These are phyloP conservation scores for Darevskia mixta DNA, from an alignment of 2,797 vertebrate genomes.

Conservation along the genomic window DNA sequence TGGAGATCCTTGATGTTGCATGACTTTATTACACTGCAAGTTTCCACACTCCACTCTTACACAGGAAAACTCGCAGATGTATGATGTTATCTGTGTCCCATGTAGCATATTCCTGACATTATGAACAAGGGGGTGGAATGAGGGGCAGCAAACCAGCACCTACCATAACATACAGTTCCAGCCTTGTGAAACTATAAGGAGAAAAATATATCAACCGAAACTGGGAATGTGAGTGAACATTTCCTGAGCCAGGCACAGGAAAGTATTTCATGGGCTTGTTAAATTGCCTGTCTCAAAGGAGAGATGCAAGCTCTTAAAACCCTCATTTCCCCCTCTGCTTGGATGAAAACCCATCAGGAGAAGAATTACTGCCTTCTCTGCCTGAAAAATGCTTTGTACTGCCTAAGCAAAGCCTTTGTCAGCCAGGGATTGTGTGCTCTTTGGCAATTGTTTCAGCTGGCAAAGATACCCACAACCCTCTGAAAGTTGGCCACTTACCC, in stretches of 20 bases:
- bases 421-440: not conserved
- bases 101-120: not conserved
- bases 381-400: not conserved
- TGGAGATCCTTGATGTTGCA: not conserved
- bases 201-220: not conserved
- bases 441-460: not conserved
- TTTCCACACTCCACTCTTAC: not conserved
- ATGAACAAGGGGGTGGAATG: not conserved
- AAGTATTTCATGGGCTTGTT: not conserved
- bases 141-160: not conserved
- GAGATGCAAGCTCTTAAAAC: not conserved
- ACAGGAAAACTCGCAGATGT: not conserved
- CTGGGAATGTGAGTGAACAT: not conserved
- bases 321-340: too few species aligned
- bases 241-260: not conserved
- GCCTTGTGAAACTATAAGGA: not conserved
- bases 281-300: too few species aligned
- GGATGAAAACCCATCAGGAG: too few species aligned
- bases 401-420: too few species aligned
- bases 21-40: not conserved
- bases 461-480: not conserved
- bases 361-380: not conserved
- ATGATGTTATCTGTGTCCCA: not conserved
- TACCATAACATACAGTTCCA: not conserved
- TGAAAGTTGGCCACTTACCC: not conserved